Evolutionary conservation across 2,888 invertebrate species (phyloP).

Genomic region (Trilocha varians): DNA sequence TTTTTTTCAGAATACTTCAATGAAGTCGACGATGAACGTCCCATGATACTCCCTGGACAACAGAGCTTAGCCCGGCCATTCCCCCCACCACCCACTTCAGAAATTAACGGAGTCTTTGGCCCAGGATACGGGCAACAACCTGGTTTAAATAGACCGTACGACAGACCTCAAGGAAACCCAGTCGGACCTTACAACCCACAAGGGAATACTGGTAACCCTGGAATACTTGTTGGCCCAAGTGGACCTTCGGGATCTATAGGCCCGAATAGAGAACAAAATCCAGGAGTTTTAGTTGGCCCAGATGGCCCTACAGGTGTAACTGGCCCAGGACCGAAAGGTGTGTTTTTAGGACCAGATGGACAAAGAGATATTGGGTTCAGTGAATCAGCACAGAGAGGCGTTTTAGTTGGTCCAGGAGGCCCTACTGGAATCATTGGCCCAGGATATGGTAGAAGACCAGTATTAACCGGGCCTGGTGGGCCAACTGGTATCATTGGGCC

Average conservation of each 20-base stretch:
- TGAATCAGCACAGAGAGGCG: conserved; percentile 28
- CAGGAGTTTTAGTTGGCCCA: conserved; percentile 46
- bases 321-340: conserved; percentile 12
- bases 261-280: conserved; percentile 12
- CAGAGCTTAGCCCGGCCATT: conserved; percentile 27
- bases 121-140: conserved; percentile 19
- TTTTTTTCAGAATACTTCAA: conserved; percentile 45
- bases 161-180: conserved; percentile 16
- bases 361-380: conserved; percentile 18
- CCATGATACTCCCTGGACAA: conserved; percentile 34
- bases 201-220: conserved; percentile 20
- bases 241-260: conserved; percentile 34
- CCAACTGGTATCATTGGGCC: conserved; percentile 40
- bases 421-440: conserved; percentile 33
- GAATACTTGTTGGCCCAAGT: conserved; percentile 55
- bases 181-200: conserved; percentile 24
- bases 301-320: conserved; percentile 29
- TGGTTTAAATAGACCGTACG: conserved; percentile 11
- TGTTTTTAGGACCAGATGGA: conserved; percentile 40
- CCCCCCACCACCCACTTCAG: conserved; percentile 23
- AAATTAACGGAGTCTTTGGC: conserved; percentile 16
- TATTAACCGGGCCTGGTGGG: conserved; percentile 62
- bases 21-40: conserved; percentile 48
- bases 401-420: conserved; percentile 63
- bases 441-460: conserved; percentile 19